A percentile compares a stretch with the other conserved stretches of the same genome.
phyloP scores from a whole-genome alignment of 2,113 vertebrate species.

The Cyphomyrus plagiostoma region DNA sequence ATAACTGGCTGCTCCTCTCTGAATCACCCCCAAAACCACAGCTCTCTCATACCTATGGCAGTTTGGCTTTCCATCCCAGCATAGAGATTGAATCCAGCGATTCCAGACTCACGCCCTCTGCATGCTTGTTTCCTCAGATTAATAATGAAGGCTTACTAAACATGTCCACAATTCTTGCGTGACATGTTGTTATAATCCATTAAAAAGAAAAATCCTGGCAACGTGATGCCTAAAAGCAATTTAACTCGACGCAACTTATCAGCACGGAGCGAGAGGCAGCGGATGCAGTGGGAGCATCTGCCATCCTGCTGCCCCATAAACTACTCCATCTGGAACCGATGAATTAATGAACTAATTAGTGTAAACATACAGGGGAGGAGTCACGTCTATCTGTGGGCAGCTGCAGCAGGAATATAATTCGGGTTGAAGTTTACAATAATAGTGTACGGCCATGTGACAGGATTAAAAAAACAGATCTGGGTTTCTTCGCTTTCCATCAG shows the following conservation, averaged over 20 bases:
- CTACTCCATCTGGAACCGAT: not conserved
- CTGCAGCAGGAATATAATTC: not conserved
- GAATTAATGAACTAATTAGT: constrained; percentile 14
- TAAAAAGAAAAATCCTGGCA: not conserved
- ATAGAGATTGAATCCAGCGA: not conserved
- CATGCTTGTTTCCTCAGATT: not conserved
- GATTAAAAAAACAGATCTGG: too few relatives aligned
- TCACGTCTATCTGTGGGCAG: not conserved
- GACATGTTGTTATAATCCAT: not conserved
- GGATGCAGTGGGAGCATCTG: not conserved
- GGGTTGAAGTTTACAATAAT: not conserved
- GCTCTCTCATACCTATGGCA: not conserved
- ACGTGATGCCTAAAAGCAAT: not conserved
- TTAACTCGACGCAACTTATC: not conserved
- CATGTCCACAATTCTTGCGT: not conserved
- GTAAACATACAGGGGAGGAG: not conserved
- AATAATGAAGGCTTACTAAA: not conserved
- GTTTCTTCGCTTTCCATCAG: not conserved
- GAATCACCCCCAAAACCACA: not conserved
- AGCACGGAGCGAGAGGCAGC: not conserved
- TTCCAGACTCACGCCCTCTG: not conserved
- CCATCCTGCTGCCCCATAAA: not conserved
- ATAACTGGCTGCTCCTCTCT: not conserved
- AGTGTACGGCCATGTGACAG: not conserved
- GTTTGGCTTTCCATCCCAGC: not conserved